Evolutionary conservation across 2,113 vertebrate genomes (phyloP), one percentile per base, ranked within the genome.

Genomic region (Psittacula cyanocephala): DNA sequence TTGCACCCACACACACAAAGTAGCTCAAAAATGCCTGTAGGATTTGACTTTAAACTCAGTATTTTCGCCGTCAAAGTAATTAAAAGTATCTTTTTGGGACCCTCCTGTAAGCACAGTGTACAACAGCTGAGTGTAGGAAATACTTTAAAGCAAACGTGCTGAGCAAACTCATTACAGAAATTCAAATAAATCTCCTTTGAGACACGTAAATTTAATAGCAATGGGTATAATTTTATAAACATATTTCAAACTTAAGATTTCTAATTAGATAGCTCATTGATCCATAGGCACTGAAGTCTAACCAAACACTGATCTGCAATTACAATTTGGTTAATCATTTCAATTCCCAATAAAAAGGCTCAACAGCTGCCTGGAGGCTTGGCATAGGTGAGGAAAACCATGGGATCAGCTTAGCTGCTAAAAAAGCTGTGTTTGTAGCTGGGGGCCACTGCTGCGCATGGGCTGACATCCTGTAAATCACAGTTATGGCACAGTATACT

Each of bases 81-180:
- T 93, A 28, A 64, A 86, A 89, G 28, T 77, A n/a, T 49, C 27
- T 90, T 92, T 91, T 69, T 4, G 23, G 25, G 25, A 27, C 25
- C 11, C 9, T 89, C 24, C 35, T 95, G 47, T 76, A 89, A 81
- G 81, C 43, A 50, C 4, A 23, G 16, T 29, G 8, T 57, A 3
- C 70, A 89, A 71, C 44, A 81, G 14, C 35, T 69, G 46, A 89
- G 15, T 24, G 17, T 37, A 88, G 47, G 63, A 94, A 93, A 67
- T 55, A 83, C 39, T 91, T 93, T 83, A 88, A 90, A 95, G 46
- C 55, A 95, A 96, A 90, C 33, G 70, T 70, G 68, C 63, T 47
- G 69, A 81, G 59, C 86, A 96, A 96, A 88, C 60, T 96, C 35
- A 39, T 93, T 96, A 78, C 27, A 83, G 68, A 95, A 89, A 90